These are phyloP conservation scores for Acanthurus lineatus DNA, from an alignment of 2,797 vertebrate species.

Conservation along the genomic window DNA sequence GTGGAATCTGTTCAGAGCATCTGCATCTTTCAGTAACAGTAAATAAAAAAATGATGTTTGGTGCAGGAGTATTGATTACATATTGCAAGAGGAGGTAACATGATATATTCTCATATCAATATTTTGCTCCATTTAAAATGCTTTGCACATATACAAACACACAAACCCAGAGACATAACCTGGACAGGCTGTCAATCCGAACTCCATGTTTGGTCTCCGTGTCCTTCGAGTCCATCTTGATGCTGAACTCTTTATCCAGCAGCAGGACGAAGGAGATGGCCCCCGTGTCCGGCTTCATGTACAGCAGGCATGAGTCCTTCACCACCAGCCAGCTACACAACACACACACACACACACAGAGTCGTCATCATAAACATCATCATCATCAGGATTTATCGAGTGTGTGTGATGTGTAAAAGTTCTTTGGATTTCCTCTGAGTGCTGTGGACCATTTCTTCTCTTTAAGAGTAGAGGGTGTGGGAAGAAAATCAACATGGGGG, in stretches of 20 bases:
- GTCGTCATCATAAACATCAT: not conserved
- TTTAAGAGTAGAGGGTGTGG: conserved; percentile 59
- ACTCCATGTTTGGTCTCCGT: conserved; percentile 96
- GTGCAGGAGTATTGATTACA: too few species aligned
- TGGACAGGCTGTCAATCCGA: conserved; percentile 94
- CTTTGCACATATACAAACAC: not conserved
- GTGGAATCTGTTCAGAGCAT: too few species aligned
- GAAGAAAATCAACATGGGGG: conserved; percentile 61
- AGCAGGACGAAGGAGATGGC: conserved; percentile 95
- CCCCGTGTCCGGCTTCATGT: conserved; percentile 95
- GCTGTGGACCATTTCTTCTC: conserved; percentile 20
- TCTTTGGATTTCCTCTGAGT: not conserved
- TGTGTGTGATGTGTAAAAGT: not conserved
- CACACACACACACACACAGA: conserved; percentile 29
- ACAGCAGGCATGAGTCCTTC: conserved; percentile 96
- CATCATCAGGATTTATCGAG: not conserved
- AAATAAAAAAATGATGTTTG: too few species aligned
- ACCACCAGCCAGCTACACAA: conserved; percentile 86
- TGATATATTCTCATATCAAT: too few species aligned
- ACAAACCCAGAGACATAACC: conserved; percentile 79
- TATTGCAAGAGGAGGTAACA: too few species aligned
- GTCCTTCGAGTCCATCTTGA: conserved; percentile 96
- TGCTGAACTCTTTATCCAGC: conserved; percentile 94
- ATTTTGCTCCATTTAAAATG: too few species aligned
- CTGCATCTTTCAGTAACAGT: too few species aligned